Evolutionary conservation across 1,140 invertebrate species (phyloP).

Genomic region (Drusus annulatus): DNA sequence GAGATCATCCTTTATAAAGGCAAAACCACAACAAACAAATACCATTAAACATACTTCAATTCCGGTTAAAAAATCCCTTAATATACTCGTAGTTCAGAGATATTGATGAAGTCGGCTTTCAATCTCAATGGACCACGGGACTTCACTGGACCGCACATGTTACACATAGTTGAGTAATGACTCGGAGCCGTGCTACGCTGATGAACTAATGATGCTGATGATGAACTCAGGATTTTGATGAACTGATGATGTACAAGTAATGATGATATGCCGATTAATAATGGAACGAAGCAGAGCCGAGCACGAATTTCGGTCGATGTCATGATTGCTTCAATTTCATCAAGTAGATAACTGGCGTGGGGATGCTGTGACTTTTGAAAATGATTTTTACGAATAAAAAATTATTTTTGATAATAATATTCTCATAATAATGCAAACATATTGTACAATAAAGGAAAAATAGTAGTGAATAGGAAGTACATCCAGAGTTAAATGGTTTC

Average conservation of each 20-base stretch:
- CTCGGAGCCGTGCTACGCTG: background rate
- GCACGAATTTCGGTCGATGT: conserved; percentile 17
- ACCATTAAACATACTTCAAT: too few relatives aligned
- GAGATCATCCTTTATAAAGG: too few relatives aligned
- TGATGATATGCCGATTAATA: conserved; percentile 36
- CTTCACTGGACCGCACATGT: background rate
- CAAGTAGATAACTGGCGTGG: background rate
- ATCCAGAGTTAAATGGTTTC: too few relatives aligned
- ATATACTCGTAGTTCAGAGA: background rate
- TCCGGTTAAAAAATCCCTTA: too few relatives aligned
- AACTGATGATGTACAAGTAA: conserved; percentile 29
- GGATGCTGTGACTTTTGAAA: background rate
- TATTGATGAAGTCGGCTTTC: conserved; percentile 29
- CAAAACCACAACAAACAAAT: too few relatives aligned
- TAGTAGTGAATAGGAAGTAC: too few relatives aligned
- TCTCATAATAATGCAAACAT: too few relatives aligned
- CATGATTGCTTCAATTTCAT: conserved; percentile 27
- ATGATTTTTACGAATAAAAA: background rate
- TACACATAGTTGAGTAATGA: conserved; percentile 27
- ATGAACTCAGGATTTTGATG: background rate
- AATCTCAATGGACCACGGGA: background rate
- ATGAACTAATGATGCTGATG: conserved; percentile 16
- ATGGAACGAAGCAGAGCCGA: conserved; percentile 11
- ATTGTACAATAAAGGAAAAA: too few relatives aligned
- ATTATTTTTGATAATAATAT: too few relatives aligned